Conservation (phyloP, 35 echinoderm and acorn worm genomes). For the Amphiura filiformis region DNA sequence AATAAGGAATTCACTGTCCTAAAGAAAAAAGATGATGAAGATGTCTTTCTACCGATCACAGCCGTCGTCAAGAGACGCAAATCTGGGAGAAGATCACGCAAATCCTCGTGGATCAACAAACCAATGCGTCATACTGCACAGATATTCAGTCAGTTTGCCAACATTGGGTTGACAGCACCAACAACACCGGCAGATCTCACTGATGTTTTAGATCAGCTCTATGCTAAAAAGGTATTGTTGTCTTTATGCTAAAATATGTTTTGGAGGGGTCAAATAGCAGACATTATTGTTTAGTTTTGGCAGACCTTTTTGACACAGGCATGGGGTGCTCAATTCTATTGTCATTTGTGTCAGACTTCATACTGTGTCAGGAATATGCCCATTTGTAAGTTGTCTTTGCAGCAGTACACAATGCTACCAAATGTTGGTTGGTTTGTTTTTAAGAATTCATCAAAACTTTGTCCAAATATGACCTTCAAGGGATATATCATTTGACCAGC, state of each 20-base stretch:
- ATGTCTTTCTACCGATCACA: conserved; percentile 39
- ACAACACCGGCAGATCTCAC: conserved; percentile 53
- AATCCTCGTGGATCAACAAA: conserved; percentile 64
- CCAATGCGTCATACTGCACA: conserved; percentile 52
- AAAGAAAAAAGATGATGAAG: conserved; percentile 76
- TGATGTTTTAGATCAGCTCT: conserved; percentile 35
- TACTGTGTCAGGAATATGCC: too few relatives aligned
- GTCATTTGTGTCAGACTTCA: too few relatives aligned
- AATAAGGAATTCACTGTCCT: conserved; percentile 58
- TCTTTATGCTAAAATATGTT: conserved; percentile 7
- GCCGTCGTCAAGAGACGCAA: conserved; percentile 48
- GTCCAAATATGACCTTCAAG: too few relatives aligned
- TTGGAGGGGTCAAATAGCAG: background rate
- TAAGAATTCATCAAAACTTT: too few relatives aligned
- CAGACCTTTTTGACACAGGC: too few relatives aligned
- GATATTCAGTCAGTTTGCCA: conserved; percentile 73
- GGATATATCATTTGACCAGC: too few relatives aligned
- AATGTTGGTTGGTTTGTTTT: too few relatives aligned
- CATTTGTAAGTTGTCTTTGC: too few relatives aligned
- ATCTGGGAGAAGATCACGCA: conserved; percentile 38
- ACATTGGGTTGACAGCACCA: conserved; percentile 46
- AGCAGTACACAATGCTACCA: too few relatives aligned
- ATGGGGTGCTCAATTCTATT: too few relatives aligned
- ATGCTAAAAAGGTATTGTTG: conserved; percentile 66
- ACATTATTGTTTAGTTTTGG: too few relatives aligned